These are phyloP conservation scores for Loxodonta africana DNA, from an alignment of 2,113 vertebrate species.

Conservation along the genomic window DNA sequence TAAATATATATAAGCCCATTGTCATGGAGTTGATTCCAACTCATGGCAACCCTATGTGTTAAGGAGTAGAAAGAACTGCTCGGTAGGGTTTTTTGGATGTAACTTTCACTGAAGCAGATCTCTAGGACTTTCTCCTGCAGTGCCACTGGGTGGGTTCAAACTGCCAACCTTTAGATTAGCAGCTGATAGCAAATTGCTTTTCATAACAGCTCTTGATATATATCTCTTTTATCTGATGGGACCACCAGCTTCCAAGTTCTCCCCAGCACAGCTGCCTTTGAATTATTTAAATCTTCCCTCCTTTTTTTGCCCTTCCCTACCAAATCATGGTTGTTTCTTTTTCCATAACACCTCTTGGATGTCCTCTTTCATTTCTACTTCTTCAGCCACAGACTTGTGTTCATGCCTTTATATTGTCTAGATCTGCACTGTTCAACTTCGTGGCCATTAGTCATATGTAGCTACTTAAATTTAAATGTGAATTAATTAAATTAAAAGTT, in stretches of 20 bases:
- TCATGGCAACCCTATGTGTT: neutral
- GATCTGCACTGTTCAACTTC: neutral
- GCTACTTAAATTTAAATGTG: neutral
- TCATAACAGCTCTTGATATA: neutral
- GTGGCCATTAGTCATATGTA: neutral
- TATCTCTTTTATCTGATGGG: neutral
- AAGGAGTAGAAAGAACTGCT: neutral
- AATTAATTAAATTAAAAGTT: constrained; percentile 11
- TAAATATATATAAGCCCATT: neutral
- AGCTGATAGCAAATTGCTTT: neutral
- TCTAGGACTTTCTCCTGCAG: neutral
- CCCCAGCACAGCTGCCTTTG: neutral
- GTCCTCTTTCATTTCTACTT: constrained; percentile 17
- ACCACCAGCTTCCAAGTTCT: neutral
- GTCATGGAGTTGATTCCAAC: neutral
- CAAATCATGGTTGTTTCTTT: neutral
- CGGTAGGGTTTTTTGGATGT: neutral
- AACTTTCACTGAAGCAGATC: neutral
- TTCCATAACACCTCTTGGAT: neutral
- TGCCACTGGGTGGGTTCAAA: neutral
- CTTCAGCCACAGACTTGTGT: neutral
- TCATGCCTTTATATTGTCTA: neutral
- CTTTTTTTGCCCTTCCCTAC: neutral
- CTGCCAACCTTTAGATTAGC: neutral
- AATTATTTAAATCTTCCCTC: constrained; percentile 37